Percentiles rank a stretch among this genome's conserved stretches.
These are phyloP conservation scores for Portunus trituberculatus DNA, from an alignment of 1,140 invertebrate genomes.

Conservation along the genomic window DNA sequence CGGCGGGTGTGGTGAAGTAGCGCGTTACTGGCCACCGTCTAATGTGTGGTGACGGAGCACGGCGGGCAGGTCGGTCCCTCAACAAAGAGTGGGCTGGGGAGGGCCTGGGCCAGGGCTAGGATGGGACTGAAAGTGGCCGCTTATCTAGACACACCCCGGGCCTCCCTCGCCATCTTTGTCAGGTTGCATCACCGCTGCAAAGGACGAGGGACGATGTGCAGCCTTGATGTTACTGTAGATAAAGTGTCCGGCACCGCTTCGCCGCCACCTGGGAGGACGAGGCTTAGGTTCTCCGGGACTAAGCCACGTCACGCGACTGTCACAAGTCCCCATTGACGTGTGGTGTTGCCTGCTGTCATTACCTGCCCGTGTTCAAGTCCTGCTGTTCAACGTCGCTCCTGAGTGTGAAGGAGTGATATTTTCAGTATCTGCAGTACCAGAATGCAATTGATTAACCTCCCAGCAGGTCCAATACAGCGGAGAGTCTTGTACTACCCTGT, in stretches of 20 bases:
- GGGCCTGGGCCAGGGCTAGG: background rate
- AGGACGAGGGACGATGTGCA: background rate
- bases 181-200: conserved; percentile 31
- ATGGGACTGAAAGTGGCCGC: background rate
- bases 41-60: conserved; percentile 41
- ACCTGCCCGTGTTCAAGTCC: background rate
- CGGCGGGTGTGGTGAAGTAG: conserved; percentile 26
- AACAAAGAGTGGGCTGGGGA: conserved; percentile 30
- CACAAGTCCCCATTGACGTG: background rate
- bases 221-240: conserved; percentile 21
- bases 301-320: background rate
- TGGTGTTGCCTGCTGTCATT: background rate
- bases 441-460: too few species aligned
- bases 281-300: background rate
- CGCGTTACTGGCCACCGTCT: conserved; percentile 2
- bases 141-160: conserved; percentile 44
- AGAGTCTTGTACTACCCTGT: too few species aligned
- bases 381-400: background rate
- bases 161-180: conserved; percentile 35
- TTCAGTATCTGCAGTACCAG: too few species aligned
- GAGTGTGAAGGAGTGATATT: background rate
- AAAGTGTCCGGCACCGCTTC: background rate
- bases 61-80: background rate
- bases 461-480: too few species aligned
- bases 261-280: background rate